These are phyloP conservation scores for Amazona guildingii DNA, from an alignment of 2,113 vertebrate genomes.

Conservation along the genomic window DNA sequence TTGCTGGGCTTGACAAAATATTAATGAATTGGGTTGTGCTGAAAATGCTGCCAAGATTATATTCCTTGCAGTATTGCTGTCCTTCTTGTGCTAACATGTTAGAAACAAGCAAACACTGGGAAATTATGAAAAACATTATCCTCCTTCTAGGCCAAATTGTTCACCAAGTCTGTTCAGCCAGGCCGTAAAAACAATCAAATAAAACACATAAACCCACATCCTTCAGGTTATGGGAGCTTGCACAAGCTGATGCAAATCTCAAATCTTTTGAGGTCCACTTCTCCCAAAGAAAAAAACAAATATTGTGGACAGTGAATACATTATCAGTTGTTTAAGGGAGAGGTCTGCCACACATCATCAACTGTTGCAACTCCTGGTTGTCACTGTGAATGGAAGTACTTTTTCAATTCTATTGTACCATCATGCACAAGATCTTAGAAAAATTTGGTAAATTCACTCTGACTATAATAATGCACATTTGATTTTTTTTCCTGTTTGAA, in stretches of 20 bases:
- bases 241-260: neutral
- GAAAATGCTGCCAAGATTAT: neutral
- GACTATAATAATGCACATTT: neutral
- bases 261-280: neutral
- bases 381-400: neutral
- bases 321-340: neutral
- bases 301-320: neutral
- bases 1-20: neutral
- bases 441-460: neutral
- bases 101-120: conserved; percentile 3
- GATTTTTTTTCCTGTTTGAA: neutral
- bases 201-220: conserved; percentile 3
- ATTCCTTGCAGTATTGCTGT: neutral
- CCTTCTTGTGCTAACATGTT: neutral
- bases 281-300: neutral
- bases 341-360: neutral
- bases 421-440: neutral
- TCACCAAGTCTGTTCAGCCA: neutral
- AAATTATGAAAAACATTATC: conserved; percentile 20
- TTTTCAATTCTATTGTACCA: neutral
- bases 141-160: conserved; percentile 1
- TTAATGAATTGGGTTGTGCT: neutral
- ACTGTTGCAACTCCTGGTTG: neutral
- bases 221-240: neutral
- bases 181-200: neutral